Evolutionary conservation across 2,888 invertebrate genomes (phyloP), one percentile per base, ranked within the genome.

Genomic region (Pheosia tremula): DNA sequence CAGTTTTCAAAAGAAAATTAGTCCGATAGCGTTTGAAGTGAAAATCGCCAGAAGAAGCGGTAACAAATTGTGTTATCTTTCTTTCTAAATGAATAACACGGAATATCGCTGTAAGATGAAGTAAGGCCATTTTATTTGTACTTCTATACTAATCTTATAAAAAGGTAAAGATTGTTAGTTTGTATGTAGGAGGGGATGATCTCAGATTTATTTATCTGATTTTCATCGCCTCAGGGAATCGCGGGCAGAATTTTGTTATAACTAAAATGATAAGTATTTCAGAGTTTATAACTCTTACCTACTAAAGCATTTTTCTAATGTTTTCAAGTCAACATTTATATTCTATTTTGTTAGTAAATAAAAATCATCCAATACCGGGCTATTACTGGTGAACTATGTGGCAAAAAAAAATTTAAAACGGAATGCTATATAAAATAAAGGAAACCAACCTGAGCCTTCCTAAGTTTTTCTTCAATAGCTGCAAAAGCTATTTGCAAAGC

Each of bases 401-500:
- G 4, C 11, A n/a, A 4, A 5, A 47, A 3, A 9, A 5, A 9
- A 9, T 43, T 43, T 43, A 9, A 9, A 9, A 47, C 5, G 47
- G 5, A 4, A 47, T 47, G 8, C 11, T 5, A 47, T 36, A 36
- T 4, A 2, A 10, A 41, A 9, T 49, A 41, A 41, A 41, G 41
- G 6, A 41, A 7, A 47, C 10, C 9, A 87, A 97, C 97, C 95
- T 97, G 97, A 56, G 95, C 95, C 92, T 96, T 97, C 71, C 97
- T 95, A 76, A 98, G 94, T 90, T 98, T 98, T 36, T 98, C 98
- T 91, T 99, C 99, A 56, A 99, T 94, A 8, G 98, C 95, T 62
- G 96, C 96, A 90, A 97, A 98, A 3, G 98, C 98, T 72, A 99
- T 94, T 83, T 99, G 98, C 66, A 99, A 89, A 0, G 99, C 98